Base-by-base conservation (phyloP, 30 jellyfish, hydroid and myxozoan genomes). In the Turritopsis dohrnii region DNA sequence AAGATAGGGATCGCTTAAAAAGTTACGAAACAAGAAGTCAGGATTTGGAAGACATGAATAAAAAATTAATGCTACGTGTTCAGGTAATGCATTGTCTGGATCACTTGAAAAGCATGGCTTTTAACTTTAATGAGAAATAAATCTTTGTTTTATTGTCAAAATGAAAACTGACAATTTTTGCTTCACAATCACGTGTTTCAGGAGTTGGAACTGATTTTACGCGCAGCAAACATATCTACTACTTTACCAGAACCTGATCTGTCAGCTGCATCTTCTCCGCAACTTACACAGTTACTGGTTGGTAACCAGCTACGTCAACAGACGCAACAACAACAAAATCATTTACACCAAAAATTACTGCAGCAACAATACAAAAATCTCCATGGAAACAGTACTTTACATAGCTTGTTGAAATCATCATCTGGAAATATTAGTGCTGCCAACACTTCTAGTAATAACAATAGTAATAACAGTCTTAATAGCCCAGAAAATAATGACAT, bases 171-270 rank as follows among this genome's bases (percentile, higher is more conserved):
- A 41, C 13, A 41, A 41, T 41, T 41, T 41, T 41, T 41, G 60
- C 28, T 21, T 23, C 25, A 31, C 23, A 8, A 0, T 60, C 29
- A 54, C 52, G n/a, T n/a, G n/a, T 71, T 82, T 21, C 79, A 94
- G 99, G 99, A 94, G 81, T 84, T 94, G 73, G 99, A 94, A 54
- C 77, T 94, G 89, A 94, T 94, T 8, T 73, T 88, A 18, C 87
- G 99, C 52, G 99, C 99, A 7, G 79, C 99, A 8, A 86, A 90
- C 29, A 85, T 94, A 24, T 87, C 99, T n/a, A 82, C 96, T n/a
- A 83, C 84, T 60, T 87, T 94, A 21, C 99, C 99, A 19, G 79
- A 90, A 17, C 96, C 96, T 13, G 86, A 84, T 23, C 71, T 94
- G 72, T 74, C 75, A 52, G 76, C 96, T 86, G 76, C 94, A 82